Conservation (phyloP, 2,888 invertebrate species). For the Heliconius sara region DNA sequence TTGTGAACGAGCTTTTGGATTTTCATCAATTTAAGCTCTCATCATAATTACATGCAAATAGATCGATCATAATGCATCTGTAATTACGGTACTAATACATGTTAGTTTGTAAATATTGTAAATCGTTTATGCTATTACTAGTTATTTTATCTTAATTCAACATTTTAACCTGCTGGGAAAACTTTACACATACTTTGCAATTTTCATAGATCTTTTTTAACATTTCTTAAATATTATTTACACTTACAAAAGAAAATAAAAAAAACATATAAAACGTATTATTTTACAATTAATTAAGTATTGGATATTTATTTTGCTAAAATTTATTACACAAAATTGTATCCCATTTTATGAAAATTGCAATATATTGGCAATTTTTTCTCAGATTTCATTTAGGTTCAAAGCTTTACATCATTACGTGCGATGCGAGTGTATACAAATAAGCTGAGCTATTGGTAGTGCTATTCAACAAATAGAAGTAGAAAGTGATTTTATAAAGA, state of each 20-base stretch:
- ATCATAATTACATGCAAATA: not conserved
- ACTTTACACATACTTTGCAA: not conserved
- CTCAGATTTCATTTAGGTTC: conserved; percentile 10
- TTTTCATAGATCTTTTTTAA: not conserved
- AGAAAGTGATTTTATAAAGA: not conserved
- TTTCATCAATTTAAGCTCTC: not conserved
- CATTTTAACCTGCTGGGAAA: conserved; percentile 13
- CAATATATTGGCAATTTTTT: conserved; percentile 15
- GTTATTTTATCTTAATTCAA: not conserved
- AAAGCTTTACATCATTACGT: conserved; percentile 8
- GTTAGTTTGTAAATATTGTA: conserved; percentile 8
- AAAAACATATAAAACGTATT: not conserved
- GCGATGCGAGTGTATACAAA: conserved; percentile 15
- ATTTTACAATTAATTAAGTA: not conserved
- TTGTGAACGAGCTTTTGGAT: not conserved
- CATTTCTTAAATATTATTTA: too few relatives aligned
- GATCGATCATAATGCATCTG: not conserved
- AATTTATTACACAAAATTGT: not conserved
- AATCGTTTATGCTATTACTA: not conserved
- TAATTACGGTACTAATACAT: not conserved
- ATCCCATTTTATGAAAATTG: not conserved
- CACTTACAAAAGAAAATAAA: not conserved
- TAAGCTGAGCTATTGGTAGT: conserved; percentile 9
- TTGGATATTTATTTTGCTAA: not conserved
- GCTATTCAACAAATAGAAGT: not conserved